Base-by-base conservation (phyloP, 2,888 invertebrate genomes). In the Agrotis ipsilon region DNA sequence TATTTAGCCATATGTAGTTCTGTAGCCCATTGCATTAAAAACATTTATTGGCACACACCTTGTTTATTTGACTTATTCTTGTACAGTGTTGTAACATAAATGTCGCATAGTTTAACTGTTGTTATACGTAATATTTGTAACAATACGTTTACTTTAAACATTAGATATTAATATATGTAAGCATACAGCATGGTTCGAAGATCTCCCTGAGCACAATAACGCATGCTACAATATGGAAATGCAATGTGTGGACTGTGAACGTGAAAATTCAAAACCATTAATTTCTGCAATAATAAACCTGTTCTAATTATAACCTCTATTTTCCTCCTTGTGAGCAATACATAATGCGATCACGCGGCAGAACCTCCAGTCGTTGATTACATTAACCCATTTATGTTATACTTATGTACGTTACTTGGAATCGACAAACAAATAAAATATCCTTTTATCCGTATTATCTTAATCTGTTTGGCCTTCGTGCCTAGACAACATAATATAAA, bases 211-310 rank as follows among this genome's bases (percentile, higher is more conserved):
- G 70, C 78, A 83, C 83, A 69, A 80, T 80, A 78, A 77, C 65
- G 87, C 88, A 87, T 87, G 87, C 45, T 75, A 81, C 65, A 64
- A 77, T 77, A 78, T 82, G 90, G 88, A 89, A 88, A 88, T 86
- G 83, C 89, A 89, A 86, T 89, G 89, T 89, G 89, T 89, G 90
- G 85, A 89, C 89, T 88, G 89, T 84, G 83, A 78, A 81, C 78
- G 65, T 82, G 60, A 77, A 78, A 46, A 65, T 79, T 72, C 49
- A 39, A 60, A 57, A 65, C 58, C 54, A 68, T 55, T 66, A 75
- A 72, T 63, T 75, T 68, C 48, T 45, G 21, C 32, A 51, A 75
- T 69, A 72, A 73, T 51, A 58, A 58, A 71, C 51, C 51, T 71
- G 68, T 58, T 58, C 54, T 71, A 64, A 78, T 78, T 32, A 69